Evolutionary conservation across 2,888 invertebrate species (phyloP), one percentile per base, ranked within the genome.

Genomic region (Tenthredo livida): DNA sequence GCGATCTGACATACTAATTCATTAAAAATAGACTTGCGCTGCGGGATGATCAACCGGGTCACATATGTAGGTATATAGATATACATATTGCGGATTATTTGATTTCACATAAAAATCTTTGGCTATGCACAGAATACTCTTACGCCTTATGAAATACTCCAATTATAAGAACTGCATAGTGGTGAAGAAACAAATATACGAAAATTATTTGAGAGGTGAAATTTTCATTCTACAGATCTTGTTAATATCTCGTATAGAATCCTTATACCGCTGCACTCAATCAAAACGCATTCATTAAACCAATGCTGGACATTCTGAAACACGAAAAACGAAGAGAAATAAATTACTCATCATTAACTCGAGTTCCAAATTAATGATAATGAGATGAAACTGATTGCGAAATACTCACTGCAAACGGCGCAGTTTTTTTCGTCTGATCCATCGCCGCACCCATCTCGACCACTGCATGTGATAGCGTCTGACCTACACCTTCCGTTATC

Each of bases 361-460:
- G 17, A 6, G 9, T 50, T n/a, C 17, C 17, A 17, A 50, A 5
- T n/a, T 5, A 6, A 50, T 5, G 1, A 50, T 50, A 50, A 50
- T 70, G 17, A 70, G 47, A 47, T 43, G 15, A 47, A 37, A 70
- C n/a, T n/a, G 33, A 75, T 43, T 47, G 5, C 29, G 17, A 15
- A 25, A 77, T 89, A 97, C 97, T 97, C 94, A 98, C 98, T 96
- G 94, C 98, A 98, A 87, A 98, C 97, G 87, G 95, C 95, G 94
- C 98, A 98, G 87, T 96, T 96, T 87, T 95, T 95, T 93, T 98
- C 98, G 91, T 98, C 98, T 70, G 97, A 97, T 89, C 97, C 97
- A 94, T 98, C 98, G 9, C 98, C 98, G 91, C 98, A 98, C 29
- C 98, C 98, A 92, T 98, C 98, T 65, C 97, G 95, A 40, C 98